Percentiles rank a stretch among this genome's conserved stretches.
Evolutionary conservation across 2,797 vertebrate genomes (phyloP).

Genomic region (Phoeniculus purpureus): DNA sequence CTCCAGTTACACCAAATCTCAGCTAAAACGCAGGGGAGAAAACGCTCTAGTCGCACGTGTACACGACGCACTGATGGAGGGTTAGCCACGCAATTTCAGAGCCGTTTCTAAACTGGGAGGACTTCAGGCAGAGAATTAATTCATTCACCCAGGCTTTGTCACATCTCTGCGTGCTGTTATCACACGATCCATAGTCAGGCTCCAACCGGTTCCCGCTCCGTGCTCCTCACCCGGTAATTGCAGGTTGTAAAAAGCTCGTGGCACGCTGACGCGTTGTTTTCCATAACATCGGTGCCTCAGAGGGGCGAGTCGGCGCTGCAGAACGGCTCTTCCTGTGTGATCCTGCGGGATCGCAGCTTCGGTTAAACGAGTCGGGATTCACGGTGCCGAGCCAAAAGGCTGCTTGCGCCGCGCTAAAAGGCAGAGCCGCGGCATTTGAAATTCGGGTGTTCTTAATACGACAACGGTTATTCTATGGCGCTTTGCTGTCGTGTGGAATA

Average conservation of each 20-base stretch:
- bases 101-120: conserved; percentile 24
- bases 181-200: conserved; percentile 12
- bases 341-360: conserved; percentile 57
- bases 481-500: conserved; percentile 85
- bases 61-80: not conserved
- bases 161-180: not conserved
- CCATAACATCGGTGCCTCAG: conserved; percentile 47
- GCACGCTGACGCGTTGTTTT: conserved; percentile 40
- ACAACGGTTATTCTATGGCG: conserved; percentile 81
- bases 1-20: conserved; percentile 67
- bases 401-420: conserved; percentile 79
- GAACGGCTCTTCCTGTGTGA: conserved; percentile 58
- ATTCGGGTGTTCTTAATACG: conserved; percentile 79
- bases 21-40: not conserved
- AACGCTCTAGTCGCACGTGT: conserved; percentile 13
- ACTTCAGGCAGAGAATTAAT: conserved; percentile 22
- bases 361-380: conserved; percentile 71
- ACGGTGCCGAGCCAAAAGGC: conserved; percentile 70
- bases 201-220: not conserved
- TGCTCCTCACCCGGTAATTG: conserved; percentile 5
- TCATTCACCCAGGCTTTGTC: not conserved
- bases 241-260: conserved; percentile 24
- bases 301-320: conserved; percentile 56
- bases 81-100: no score
- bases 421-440: conserved; percentile 81